Conservation (phyloP, 64 coral and sea anemone species). For the Montipora cactus region DNA sequence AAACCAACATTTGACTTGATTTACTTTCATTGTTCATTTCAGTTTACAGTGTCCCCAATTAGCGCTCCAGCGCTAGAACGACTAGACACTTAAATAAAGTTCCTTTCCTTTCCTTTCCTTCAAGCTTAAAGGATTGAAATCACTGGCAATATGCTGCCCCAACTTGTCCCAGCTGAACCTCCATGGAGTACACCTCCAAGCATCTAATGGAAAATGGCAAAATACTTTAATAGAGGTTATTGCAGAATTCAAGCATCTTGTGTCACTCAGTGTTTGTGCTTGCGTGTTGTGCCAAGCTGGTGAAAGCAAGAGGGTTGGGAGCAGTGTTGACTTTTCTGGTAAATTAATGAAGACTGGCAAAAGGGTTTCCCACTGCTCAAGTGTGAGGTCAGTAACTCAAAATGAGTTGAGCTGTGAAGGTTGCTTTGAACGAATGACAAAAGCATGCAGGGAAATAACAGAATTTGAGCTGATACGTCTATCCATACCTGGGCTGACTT, state of each 20-base stretch:
- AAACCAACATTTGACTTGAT: too few relatives aligned
- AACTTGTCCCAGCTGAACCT: slow-evolving; percentile 29
- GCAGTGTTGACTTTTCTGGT: background rate
- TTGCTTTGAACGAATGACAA: background rate
- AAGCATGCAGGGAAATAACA: slow-evolving; percentile 25
- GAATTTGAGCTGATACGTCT: slow-evolving; percentile 20
- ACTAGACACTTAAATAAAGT: too few relatives aligned
- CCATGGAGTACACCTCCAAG: slow-evolving; percentile 13
- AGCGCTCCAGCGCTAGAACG: too few relatives aligned
- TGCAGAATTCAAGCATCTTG: slow-evolving; percentile 17
- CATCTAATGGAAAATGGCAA: background rate
- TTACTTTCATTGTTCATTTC: too few relatives aligned
- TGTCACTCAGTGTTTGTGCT: slow-evolving; percentile 8
- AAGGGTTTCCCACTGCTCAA: background rate
- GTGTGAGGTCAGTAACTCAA: background rate
- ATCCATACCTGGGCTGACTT: background rate
- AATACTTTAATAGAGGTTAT: background rate
- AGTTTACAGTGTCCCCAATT: too few relatives aligned
- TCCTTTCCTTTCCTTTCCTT: too few relatives aligned
- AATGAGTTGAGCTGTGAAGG: background rate
- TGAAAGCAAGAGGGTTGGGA: background rate
- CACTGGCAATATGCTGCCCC: slow-evolving; percentile 24
- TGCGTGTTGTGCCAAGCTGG: background rate
- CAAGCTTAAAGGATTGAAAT: slow-evolving; percentile 15
- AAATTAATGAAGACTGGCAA: background rate